Conservation (phyloP, 1,140 invertebrate genomes). For the Rhyzopertha dominica region DNA sequence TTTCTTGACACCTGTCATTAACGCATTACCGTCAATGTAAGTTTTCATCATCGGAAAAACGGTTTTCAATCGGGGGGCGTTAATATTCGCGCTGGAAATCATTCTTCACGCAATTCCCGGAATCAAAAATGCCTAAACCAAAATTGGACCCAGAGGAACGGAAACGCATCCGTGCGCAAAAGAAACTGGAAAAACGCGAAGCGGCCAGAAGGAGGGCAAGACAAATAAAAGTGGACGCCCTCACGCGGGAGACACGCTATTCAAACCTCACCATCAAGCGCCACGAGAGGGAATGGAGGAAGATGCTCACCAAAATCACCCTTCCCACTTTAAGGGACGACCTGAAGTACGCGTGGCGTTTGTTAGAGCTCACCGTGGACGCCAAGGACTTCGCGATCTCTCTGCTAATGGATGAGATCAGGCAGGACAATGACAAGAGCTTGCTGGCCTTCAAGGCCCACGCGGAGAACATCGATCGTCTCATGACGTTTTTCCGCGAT, state of each 20-base stretch:
- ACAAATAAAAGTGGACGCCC: conserved; percentile 24
- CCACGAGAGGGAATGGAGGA: conserved; percentile 37
- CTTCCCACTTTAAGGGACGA: conserved; percentile 31
- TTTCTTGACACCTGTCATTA: no score
- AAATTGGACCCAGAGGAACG: conserved; percentile 27
- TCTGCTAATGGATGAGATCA: conserved; percentile 36
- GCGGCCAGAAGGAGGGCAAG: conserved; percentile 21
- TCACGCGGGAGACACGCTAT: conserved; percentile 32
- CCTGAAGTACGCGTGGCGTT: conserved; percentile 35
- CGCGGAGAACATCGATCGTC: conserved; percentile 32
- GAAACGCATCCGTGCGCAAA: conserved; percentile 20
- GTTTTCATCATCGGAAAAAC: no score
- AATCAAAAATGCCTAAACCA: conserved; percentile 12
- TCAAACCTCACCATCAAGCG: conserved; percentile 24
- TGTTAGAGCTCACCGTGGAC: conserved; percentile 37
- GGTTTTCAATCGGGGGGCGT: no score
- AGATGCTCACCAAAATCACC: conserved; percentile 32
- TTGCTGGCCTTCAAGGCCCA: conserved; percentile 28
- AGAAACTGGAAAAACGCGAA: conserved; percentile 25
- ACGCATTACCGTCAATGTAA: no score
- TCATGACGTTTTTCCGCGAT: conserved; percentile 29
- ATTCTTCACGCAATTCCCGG: no score
- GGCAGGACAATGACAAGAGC: conserved; percentile 32
- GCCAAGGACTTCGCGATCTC: conserved; percentile 40
- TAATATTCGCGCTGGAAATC: no score